A percentile compares a stretch with the other conserved stretches of the same genome.
These are phyloP conservation scores for Glossophaga mutica DNA, from an alignment of 2,797 vertebrate species.

Conservation along the genomic window DNA sequence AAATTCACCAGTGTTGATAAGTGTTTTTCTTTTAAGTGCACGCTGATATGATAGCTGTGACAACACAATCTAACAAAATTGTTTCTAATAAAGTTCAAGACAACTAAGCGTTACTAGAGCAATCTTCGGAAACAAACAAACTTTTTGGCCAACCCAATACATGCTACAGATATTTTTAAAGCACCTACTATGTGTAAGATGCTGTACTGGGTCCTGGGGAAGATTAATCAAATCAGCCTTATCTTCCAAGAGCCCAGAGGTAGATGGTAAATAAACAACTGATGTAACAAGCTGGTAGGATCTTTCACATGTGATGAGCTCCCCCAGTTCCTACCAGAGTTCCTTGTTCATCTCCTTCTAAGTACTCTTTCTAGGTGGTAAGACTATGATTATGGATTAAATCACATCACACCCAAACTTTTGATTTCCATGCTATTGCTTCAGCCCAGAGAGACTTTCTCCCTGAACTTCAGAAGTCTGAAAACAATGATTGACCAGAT, in stretches of 20 bases:
- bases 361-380: no score
- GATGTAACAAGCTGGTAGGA: not conserved
- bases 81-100: not conserved
- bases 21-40: not conserved
- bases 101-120: not conserved
- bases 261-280: not conserved
- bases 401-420: not conserved
- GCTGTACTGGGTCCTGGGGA: not conserved
- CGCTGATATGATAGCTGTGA: not conserved
- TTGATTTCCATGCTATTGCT: not conserved
- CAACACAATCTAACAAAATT: not conserved
- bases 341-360: not conserved
- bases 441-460: not conserved
- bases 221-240: not conserved
- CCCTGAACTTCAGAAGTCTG: not conserved
- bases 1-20: not conserved
- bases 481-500: not conserved
- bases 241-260: not conserved
- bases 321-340: accelerated
- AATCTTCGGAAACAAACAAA: not conserved
- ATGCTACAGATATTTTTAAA: not conserved
- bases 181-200: not conserved
- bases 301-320: accelerated
- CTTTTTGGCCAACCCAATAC: not conserved
- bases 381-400: accelerated